Conservation (phyloP, 2,797 vertebrate genomes). For the Macropus fuliginosus region DNA sequence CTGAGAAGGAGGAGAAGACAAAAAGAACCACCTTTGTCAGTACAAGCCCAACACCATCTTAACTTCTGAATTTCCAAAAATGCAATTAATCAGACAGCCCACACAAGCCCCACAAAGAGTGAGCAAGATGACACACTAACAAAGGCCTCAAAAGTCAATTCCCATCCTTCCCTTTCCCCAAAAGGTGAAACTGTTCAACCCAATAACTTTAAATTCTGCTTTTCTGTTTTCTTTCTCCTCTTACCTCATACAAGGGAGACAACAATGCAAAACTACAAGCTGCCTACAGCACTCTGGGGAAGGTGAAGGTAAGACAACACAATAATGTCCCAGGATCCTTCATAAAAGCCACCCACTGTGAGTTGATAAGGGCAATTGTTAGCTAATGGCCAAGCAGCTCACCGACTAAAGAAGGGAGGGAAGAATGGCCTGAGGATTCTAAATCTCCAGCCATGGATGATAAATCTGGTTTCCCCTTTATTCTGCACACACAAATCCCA, state of each 20-base stretch:
- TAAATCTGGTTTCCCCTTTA: neutral
- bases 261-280: neutral
- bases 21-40: slow-evolving; percentile 18
- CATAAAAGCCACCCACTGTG: neutral
- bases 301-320: neutral
- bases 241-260: neutral
- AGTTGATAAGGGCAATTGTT: neutral
- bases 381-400: neutral
- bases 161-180: neutral
- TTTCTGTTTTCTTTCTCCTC: neutral
- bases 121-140: neutral
- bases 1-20: slow-evolving; percentile 79
- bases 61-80: neutral
- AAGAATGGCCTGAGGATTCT: fast-evolving
- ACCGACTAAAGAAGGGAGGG: fast-evolving
- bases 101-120: neutral
- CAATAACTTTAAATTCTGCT: neutral
- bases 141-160: neutral
- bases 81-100: neutral
- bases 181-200: neutral
- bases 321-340: neutral
- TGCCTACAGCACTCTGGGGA: neutral
- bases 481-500: neutral
- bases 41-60: fast-evolving
- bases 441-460: neutral